These are phyloP conservation scores for Podabrus alpinus DNA, from an alignment of 2,888 invertebrate species.

Conservation along the genomic window DNA sequence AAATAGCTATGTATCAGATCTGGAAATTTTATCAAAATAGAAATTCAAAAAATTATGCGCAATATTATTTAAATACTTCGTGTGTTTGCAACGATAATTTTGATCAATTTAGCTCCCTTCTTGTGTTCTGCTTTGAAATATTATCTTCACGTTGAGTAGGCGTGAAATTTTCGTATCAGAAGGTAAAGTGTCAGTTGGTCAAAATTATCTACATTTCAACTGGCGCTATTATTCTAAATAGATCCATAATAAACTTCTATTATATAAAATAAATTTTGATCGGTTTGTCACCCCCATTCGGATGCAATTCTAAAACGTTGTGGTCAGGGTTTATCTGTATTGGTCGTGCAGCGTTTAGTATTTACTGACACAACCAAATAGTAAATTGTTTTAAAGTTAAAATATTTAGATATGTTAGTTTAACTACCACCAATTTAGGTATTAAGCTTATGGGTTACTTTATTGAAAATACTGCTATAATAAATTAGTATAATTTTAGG, in stretches of 20 bases:
- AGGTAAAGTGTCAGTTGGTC: neutral
- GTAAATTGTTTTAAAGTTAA: neutral
- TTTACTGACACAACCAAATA: neutral
- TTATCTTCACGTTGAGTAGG: neutral
- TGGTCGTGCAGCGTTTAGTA: neutral
- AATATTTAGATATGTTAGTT: neutral
- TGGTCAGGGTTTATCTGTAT: neutral
- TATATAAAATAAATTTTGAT: neutral
- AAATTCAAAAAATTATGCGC: too few relatives aligned
- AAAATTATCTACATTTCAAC: neutral
- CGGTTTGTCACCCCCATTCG: neutral
- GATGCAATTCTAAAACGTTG: neutral
- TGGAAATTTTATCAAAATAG: too few relatives aligned
- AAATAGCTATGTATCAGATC: too few relatives aligned
- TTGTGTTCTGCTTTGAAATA: neutral
- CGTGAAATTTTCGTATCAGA: neutral
- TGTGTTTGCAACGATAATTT: neutral
- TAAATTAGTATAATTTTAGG: neutral
- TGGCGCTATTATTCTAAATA: neutral
- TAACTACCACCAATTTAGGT: neutral
- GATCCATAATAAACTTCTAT: neutral
- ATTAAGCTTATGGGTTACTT: neutral
- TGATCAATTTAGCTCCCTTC: neutral
- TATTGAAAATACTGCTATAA: neutral
- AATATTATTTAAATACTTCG: neutral